These are phyloP conservation scores for Tadarida brasiliensis DNA, from an alignment of 2,797 vertebrate genomes.

Conservation along the genomic window DNA sequence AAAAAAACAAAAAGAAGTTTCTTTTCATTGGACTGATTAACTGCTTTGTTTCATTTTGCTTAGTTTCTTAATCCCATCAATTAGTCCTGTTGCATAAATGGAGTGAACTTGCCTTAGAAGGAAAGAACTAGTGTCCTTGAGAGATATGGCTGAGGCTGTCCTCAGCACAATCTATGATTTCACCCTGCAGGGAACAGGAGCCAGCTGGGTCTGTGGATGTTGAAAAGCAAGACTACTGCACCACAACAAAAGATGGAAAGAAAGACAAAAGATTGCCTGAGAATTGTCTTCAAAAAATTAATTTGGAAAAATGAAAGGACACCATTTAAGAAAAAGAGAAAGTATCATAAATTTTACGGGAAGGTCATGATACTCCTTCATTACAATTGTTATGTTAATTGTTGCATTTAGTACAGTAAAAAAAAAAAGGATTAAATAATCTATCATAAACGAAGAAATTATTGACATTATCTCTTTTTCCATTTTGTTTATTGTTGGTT, in stretches of 20 bases:
- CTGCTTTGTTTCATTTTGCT: not conserved
- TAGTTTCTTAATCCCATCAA: not conserved
- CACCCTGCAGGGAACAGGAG: not conserved
- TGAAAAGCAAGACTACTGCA: not conserved
- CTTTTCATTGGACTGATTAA: not conserved
- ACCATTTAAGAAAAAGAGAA: conserved; percentile 25
- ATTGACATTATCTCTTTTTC: not conserved
- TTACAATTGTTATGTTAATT: not conserved
- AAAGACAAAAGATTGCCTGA: not conserved
- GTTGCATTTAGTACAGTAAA: not conserved
- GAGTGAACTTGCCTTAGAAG: not conserved
- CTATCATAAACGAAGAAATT: not conserved
- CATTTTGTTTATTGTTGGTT: not conserved
- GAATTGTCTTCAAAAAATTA: not conserved
- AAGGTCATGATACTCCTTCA: not conserved
- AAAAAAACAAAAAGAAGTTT: not conserved
- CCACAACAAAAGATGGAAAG: not conserved
- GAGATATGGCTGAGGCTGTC: not conserved
- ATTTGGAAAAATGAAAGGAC: not conserved
- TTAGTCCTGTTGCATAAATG: not conserved
- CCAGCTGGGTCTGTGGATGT: not conserved
- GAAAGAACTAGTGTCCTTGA: not conserved
- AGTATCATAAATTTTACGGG: not conserved
- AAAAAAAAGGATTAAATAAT: not conserved
- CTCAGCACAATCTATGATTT: not conserved